Conservation (phyloP, 2,797 vertebrate species). For the Phylloscopus collybita region DNA sequence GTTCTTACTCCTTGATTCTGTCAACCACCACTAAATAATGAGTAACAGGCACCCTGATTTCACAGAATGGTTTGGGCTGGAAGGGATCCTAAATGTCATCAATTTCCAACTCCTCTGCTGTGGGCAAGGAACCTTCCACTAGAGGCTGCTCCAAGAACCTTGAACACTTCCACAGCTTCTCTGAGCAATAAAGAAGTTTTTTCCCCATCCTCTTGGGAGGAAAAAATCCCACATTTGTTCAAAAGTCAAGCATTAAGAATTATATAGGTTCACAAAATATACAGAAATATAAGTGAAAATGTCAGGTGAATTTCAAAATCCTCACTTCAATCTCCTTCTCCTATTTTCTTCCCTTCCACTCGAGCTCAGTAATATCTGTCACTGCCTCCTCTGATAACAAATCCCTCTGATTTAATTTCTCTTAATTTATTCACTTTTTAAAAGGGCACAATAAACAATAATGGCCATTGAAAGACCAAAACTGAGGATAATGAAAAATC, state of each 20-base stretch:
- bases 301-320: not conserved
- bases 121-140: not conserved
- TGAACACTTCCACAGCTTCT: not conserved
- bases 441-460: slow-evolving; percentile 12
- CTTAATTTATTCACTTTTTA: not conserved
- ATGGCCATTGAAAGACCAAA: not conserved
- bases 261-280: not conserved
- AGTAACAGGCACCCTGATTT: not conserved
- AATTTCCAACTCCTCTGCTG: no score
- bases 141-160: not conserved
- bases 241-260: not conserved
- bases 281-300: not conserved
- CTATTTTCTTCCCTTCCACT: not conserved
- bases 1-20: not conserved
- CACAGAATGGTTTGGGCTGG: not conserved
- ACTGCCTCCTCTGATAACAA: not conserved
- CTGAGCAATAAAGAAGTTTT: not conserved
- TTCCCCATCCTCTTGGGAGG: not conserved
- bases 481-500: not conserved
- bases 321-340: not conserved
- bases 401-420: not conserved
- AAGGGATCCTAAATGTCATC: not conserved
- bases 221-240: not conserved
- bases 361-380: not conserved
- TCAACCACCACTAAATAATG: not conserved